Evolutionary conservation across 2,797 vertebrate genomes (phyloP).

Genomic region (Carapus acus): DNA sequence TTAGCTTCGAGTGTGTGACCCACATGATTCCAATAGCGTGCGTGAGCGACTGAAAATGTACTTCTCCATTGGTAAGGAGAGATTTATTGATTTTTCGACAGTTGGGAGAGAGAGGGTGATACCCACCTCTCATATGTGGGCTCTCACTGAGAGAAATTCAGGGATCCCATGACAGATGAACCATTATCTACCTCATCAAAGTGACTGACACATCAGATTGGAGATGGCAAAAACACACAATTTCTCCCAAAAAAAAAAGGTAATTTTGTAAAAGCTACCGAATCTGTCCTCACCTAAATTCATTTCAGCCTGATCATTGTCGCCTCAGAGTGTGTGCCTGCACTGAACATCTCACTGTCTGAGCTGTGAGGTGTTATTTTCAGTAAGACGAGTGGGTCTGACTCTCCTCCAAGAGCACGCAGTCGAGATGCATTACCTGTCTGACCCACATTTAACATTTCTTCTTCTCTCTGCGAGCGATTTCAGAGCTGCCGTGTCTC

Average conservation of each 20-base stretch:
- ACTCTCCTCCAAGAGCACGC: conserved; percentile 28
- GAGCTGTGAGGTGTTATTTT: conserved; percentile 28
- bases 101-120: not conserved
- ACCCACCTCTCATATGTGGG: conserved; percentile 11
- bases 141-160: conserved; percentile 25
- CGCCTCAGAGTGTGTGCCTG: conserved; percentile 12
- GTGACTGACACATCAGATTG: too few relatives aligned
- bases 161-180: conserved; percentile 15
- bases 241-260: too few relatives aligned
- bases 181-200: conserved; percentile 17
- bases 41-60: not conserved
- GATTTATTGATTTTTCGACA: not conserved
- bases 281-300: conserved; percentile 8
- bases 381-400: conserved; percentile 19
- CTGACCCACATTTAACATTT: conserved; percentile 39
- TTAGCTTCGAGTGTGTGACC: too few relatives aligned
- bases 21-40: not conserved
- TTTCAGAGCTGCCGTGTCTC: not conserved
- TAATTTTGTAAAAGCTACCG: conserved; percentile 5
- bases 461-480: conserved; percentile 16
- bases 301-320: conserved; percentile 13
- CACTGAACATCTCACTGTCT: conserved; percentile 20
- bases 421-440: conserved; percentile 36
- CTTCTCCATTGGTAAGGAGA: not conserved
- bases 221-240: too few relatives aligned